Base-by-base conservation (phyloP, 64 coral and sea anemone species). In the Hydrozoanthus tunicans region DNA sequence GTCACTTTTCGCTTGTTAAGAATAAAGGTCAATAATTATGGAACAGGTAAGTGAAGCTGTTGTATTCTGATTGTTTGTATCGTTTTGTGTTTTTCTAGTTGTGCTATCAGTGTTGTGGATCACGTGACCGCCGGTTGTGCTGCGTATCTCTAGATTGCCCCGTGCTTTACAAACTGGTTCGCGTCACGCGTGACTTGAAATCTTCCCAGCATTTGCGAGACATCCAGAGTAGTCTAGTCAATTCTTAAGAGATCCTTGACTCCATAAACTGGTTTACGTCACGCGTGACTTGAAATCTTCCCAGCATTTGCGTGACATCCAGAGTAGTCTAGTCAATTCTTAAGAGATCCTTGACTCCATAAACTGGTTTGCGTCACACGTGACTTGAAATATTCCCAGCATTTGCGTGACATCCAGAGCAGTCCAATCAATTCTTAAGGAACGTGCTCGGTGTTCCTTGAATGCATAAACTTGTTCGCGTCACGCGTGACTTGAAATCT, bases 91-190 rank as follows among this genome's bases (percentile, higher is more conserved):
- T 65, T 59, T 89, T 79, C 23, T 55, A 98, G 96, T 70, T 98
- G 13, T 98, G 96, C 79, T 95, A 91, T 85, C 85, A 95, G 65
- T 98, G 96, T 60, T 93, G 91, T 69, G 94, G 89, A 25, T 91
- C 96, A 92, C 92, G 94, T 90, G 94, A 98, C 63, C 74, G 58
- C 12, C 77, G 83, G 27, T 26, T 98, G 51, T 61, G 91, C 17
- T 98, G 96, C 66, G 78, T 95, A 4, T 98, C 96, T 0, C 73
- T 98, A 2, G 96, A 95, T 53, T 98, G 96, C 26, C 96, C 96
- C 9, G 96, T 98, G 27, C 88, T 95, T 58, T 94, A 95, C 64
- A 98, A 98, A 83, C 71, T 96, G 52, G 77, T 96, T 73, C 88
- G 91, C 11, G 77, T 90, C 53, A 91, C 95, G 32, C 95, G 92